Evolutionary conservation across 2,888 invertebrate species (phyloP), one percentile per base, ranked within the genome.

Genomic region (Acleris literana): DNA sequence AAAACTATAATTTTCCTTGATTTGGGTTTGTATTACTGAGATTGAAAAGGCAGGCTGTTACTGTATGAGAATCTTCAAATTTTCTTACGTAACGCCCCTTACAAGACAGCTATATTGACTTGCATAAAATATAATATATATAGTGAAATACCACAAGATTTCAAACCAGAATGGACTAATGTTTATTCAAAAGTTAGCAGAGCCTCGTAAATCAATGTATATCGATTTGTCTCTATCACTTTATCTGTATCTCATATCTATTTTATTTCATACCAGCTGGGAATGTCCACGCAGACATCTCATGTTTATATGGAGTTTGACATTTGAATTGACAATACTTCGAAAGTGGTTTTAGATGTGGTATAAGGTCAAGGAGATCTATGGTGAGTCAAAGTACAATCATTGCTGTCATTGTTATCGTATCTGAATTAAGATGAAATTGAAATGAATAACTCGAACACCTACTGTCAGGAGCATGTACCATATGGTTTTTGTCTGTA

Each of bases 241-340:
- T 56, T 65, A 65, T 65, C 59, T 58, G 25, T 22, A 55, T 55
- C 33, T 60, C 60, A 55, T 55, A 56, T 60, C 43, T 60, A 29
- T 29, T 29, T 29, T 29, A 25, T 29, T 56, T 44, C 55, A 60
- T 55, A 46, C 55, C 56, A 46, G 29, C 55, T 60, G 55, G 29
- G 43, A 39, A 33, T 22, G 53, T 18, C 55, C 65, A 39, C 65
- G 65, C 55, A 22, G 16, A 51, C 56, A 60, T 29, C 55, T 60
- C 43, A 60, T 22, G 53, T 25, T 43, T 60, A 54, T 48, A 49
- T 51, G 44, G 44, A 17, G 39, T 46, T 62, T 20, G 54, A 16
- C 22, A 58, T 64, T 57, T 57, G 44, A 22, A 57, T 22, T 57
- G 56, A 57, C 46, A 56, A 16, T 17, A 13, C 56, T 57, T 44